Base-by-base conservation (phyloP, 2,113 vertebrate species). In the Heterocephalus glaber region DNA sequence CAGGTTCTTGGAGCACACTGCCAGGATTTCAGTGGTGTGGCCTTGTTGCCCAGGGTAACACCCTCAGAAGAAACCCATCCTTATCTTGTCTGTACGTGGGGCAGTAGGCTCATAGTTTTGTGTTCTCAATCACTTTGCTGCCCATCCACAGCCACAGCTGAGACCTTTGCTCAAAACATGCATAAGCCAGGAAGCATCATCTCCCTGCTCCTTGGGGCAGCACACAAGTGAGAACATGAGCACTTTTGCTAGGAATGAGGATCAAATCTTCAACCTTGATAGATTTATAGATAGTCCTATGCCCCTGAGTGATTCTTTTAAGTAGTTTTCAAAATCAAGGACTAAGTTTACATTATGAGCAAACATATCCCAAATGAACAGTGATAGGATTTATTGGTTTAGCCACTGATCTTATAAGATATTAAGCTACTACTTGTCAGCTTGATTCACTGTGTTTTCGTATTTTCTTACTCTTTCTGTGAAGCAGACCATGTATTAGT, bases 261-360 rank as follows among this genome's bases (percentile, higher is more conserved):
- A 90, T 89, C 83, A 92, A 30, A 96, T 96, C 89, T 90, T 93
- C 84, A 94, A 87, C 93, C 74, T 90, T 95, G 76, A 92, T n/a
- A 86, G 54, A 84, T 94, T 86, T 87, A 49, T 58, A 91, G 80
- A 94, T 80, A 88, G 20, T 95, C 94, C 30, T 86, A 49, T 2
- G 2, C 86, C 83, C 86, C 70, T 63, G 92, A 74, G 58, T 88
- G 87, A 95, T 86, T 94, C 77, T 97, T 95, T 96, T 90, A 82
- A 92, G 96, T 84, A 93, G 52, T 86, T 95, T 96, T 93, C 56
- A 92, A 97, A 96, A 24, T 11, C 79, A 74, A 41, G 49, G 63
- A 60, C 82, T 97, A 88, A 87, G 49, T 96, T 95, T 83, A 89
- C 65, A 35, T 19, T 93, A 56, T 65, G 26, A 93, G 54, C 5